Base-by-base conservation (phyloP, 1,140 invertebrate species). In the Octopus sinensis region DNA sequence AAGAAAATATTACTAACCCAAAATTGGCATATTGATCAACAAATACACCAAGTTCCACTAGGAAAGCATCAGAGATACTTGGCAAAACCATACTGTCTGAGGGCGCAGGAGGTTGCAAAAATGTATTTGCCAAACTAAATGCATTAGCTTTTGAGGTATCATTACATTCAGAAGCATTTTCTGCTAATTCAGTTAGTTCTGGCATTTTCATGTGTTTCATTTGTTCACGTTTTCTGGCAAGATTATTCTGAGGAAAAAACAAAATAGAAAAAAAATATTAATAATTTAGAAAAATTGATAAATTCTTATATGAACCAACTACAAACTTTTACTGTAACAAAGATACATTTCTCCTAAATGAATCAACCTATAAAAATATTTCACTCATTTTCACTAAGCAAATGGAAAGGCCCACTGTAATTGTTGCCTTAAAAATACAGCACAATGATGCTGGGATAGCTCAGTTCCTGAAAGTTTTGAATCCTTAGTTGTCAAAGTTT, bases 191-290 rank as follows among this genome's bases (percentile, higher is more conserved):
- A 17, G 78, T 81, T n/a, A 83, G 82, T 79, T 83, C 82, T 1
- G 82, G 82, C 82, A 83, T 83, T 53, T 80, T 81, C 53, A 83
- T 54, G 54, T 81, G 80, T 81, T 83, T 81, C 82, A 83, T 83
- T 75, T 83, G 82, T 68, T 83, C 82, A 53, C 82, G 62, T 53
- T 80, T 80, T 54, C 80, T 81, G 43, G 78, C 80, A 71, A 83
- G 80, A 71, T 83, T 78, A 76, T 81, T 80, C 82, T 83, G 79
- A 17, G 13, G 52, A 77, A 9, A 52, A 77, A 76, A 23, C 10
- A 17, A 76, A 30, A 76, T 30, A 76, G 23, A 76, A 76, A n/a
- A 23, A 43, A 43, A 43, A 43, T 43, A 43, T 43, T 43, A 43
- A 43, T 43, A 43, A 43, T 43, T 43, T 43, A 43, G 30, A 43